Conservation (phyloP, 64 coral and sea anemone genomes). For the Astreopora myriophthalma region DNA sequence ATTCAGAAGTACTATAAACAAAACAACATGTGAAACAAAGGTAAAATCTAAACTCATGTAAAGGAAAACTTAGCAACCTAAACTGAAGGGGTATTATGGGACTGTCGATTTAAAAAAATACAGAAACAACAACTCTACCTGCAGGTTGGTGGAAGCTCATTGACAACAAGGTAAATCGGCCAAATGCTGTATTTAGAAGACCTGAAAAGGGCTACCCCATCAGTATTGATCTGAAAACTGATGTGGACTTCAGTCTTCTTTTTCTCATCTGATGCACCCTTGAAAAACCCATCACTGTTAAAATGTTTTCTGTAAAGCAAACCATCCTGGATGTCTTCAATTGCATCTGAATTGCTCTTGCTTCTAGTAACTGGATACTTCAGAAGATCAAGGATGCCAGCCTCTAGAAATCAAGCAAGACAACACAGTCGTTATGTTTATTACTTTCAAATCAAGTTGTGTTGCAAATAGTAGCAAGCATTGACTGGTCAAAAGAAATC, state of each 20-base stretch:
- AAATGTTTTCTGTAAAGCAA: conserved; percentile 63
- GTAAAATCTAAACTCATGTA: not conserved
- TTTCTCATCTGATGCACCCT: conserved; percentile 25
- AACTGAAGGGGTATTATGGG: too few species aligned
- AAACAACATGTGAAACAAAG: not conserved
- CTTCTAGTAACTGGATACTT: conserved; percentile 69
- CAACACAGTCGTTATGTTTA: not conserved
- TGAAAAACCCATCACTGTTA: conserved; percentile 60
- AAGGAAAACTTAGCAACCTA: too few species aligned
- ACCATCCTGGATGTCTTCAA: conserved; percentile 82
- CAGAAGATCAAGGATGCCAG: conserved; percentile 71
- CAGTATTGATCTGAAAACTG: not conserved
- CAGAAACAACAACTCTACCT: conserved; percentile 12
- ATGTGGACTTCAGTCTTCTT: not conserved
- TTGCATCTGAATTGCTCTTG: conserved; percentile 60
- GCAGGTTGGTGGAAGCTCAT: conserved; percentile 23
- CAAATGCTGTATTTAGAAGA: conserved; percentile 12
- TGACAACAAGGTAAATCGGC: conserved; percentile 30
- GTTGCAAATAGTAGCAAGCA: not conserved
- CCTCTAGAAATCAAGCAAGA: conserved; percentile 7
- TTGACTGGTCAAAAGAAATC: not conserved
- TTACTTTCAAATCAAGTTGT: not conserved
- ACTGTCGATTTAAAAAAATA: not conserved
- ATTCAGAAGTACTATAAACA: too few species aligned
- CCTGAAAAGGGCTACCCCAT: conserved; percentile 2